phyloP scores from a whole-genome alignment of 2,113 vertebrate species.

The Beaufortia kweichowensis region DNA sequence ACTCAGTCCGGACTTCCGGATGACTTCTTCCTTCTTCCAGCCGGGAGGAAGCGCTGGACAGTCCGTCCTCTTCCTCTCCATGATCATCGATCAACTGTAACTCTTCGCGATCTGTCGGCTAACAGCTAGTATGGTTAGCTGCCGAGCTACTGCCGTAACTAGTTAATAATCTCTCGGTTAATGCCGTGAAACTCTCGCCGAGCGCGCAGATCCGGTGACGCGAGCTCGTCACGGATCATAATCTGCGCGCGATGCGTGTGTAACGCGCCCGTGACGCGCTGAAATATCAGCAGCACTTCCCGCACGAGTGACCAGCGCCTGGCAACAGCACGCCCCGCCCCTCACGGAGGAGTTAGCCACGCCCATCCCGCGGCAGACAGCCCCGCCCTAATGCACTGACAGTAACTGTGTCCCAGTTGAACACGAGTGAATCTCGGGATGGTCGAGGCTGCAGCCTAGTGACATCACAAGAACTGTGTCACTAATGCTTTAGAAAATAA shows the following conservation, averaged over 20 bases:
- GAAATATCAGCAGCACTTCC: conserved; percentile 62
- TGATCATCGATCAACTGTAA: conserved; percentile 56
- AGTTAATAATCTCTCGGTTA: conserved; percentile 15
- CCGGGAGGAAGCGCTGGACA: conserved; percentile 82
- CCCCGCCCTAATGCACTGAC: conserved; percentile 2
- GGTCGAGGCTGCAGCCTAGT: no score
- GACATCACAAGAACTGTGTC: no score
- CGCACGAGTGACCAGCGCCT: conserved; percentile 61
- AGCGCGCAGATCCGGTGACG: conserved; percentile 44
- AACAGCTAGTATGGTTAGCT: conserved; percentile 30
- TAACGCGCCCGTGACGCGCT: conserved; percentile 56
- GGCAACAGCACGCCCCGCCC: conserved; percentile 55
- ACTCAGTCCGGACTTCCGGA: conserved; percentile 85
- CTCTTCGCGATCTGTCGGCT: not conserved
- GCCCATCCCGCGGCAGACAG: not conserved
- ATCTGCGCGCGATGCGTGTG: not conserved
- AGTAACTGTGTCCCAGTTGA: no score
- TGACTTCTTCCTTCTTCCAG: conserved; percentile 88
- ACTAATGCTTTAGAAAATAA: no score
- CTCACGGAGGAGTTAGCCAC: not conserved
- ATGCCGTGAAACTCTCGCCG: conserved; percentile 2
- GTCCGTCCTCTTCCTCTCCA: conserved; percentile 81
- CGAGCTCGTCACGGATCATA: not conserved
- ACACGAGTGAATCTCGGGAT: no score
- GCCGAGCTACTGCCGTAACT: not conserved